Conservation (phyloP, 2,797 vertebrate genomes). For the Pterois miles region DNA sequence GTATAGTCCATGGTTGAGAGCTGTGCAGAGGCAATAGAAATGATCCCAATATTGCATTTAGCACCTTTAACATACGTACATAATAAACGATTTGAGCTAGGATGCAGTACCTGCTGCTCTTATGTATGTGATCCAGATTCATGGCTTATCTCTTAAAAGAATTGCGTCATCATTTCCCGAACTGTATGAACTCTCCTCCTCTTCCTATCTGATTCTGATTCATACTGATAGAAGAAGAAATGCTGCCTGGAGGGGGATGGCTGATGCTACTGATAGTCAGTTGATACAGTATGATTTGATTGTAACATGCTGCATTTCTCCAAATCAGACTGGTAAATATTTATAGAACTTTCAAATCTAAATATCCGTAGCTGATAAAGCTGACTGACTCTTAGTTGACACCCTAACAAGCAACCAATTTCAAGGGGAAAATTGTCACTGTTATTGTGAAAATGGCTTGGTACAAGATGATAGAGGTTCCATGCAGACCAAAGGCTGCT, state of each 20-base stretch:
- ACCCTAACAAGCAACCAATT: neutral
- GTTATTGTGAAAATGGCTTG: too few relatives aligned
- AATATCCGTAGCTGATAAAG: neutral
- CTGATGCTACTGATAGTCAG: conserved; percentile 1
- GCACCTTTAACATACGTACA: neutral
- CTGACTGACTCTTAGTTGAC: neutral
- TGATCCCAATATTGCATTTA: too few relatives aligned
- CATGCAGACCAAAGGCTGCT: neutral
- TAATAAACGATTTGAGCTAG: neutral
- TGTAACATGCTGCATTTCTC: neutral
- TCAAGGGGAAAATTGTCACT: neutral
- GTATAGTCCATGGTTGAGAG: too few relatives aligned
- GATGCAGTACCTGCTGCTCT: neutral
- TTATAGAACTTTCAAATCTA: neutral
- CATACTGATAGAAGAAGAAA: conserved; percentile 16
- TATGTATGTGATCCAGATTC: neutral
- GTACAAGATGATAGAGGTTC: neutral
- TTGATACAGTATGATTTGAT: conserved; percentile 10
- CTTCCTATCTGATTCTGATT: conserved; percentile 23
- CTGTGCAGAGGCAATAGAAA: rapidly evolving
- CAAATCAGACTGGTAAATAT: neutral
- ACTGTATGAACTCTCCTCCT: conserved; percentile 15
- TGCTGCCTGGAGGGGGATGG: conserved; percentile 5
- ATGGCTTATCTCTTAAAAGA: neutral
- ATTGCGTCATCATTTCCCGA: conserved; percentile 18